phyloP scores from a whole-genome alignment of 2,113 vertebrate genomes.

The Podocnemis expansa region DNA sequence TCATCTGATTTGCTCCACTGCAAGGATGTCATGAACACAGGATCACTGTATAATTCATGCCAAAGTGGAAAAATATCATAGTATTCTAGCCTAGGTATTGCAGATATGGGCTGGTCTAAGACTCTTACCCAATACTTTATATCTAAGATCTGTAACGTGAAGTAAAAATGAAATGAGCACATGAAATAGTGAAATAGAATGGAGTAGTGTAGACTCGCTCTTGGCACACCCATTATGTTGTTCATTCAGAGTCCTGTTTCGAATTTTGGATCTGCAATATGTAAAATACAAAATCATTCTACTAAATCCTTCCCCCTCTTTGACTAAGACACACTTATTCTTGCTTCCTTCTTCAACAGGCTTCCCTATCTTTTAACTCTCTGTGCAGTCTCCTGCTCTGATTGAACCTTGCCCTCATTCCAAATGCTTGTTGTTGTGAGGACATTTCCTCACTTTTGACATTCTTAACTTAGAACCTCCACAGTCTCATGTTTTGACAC shows the following conservation, averaged over 20 bases:
- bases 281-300: neutral
- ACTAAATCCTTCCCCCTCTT: neutral
- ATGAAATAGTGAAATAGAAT: neutral
- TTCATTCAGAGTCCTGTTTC: neutral
- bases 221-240: neutral
- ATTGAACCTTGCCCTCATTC: neutral
- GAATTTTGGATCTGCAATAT: neutral
- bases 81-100: neutral
- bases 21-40: neutral
- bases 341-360: neutral
- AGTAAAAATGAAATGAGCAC: neutral
- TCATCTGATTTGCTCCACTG: neutral
- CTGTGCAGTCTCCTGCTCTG: neutral
- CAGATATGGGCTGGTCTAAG: neutral
- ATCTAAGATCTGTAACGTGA: neutral
- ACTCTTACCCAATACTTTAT: neutral
- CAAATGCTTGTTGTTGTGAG: neutral
- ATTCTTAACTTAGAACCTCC: neutral
- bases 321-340: neutral
- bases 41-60: neutral
- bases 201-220: neutral
- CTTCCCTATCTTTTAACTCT: neutral
- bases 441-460: neutral
- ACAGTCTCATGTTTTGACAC: neutral
- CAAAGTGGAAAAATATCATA: neutral